Evolutionary conservation across 35 echinoderm and acorn worm genomes (phyloP).

Genomic region (Lytechinus pictus): DNA sequence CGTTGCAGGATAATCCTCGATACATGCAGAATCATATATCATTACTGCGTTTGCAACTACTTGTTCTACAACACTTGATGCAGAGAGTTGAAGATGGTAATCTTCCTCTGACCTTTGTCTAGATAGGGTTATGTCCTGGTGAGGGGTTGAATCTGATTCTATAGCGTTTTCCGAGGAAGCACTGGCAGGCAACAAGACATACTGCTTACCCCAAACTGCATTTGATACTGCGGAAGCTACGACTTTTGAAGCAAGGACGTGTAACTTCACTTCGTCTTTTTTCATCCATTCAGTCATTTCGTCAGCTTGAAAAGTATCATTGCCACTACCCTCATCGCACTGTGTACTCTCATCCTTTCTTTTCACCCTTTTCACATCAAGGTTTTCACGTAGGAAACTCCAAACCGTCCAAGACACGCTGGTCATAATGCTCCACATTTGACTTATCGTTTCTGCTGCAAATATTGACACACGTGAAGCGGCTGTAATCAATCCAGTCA

Average conservation of each 20-base stretch:
- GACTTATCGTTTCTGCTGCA: neutral
- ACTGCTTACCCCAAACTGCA: neutral
- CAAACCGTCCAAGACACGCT: neutral
- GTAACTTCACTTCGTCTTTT: neutral
- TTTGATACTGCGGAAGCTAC: neutral
- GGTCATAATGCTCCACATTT: neutral
- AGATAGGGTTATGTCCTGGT: no score
- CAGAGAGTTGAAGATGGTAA: neutral
- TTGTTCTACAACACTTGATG: neutral
- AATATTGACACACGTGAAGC: neutral
- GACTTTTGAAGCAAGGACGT: neutral
- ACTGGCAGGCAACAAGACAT: neutral
- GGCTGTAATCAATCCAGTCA: neutral
- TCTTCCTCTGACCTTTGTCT: neutral
- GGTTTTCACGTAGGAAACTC: neutral
- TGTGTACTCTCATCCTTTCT: neutral
- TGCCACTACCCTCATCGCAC: neutral
- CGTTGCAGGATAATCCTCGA: no score
- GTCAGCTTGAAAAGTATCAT: neutral
- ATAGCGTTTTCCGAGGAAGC: no score
- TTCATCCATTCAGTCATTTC: neutral
- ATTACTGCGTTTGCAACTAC: neutral
- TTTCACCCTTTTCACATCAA: neutral
- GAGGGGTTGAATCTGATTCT: no score
- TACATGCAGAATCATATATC: neutral